A percentile compares a stretch with the other conserved stretches of the same genome.
Conservation (phyloP, 2,113 vertebrate genomes). For the Microcebus griseorufus region DNA sequence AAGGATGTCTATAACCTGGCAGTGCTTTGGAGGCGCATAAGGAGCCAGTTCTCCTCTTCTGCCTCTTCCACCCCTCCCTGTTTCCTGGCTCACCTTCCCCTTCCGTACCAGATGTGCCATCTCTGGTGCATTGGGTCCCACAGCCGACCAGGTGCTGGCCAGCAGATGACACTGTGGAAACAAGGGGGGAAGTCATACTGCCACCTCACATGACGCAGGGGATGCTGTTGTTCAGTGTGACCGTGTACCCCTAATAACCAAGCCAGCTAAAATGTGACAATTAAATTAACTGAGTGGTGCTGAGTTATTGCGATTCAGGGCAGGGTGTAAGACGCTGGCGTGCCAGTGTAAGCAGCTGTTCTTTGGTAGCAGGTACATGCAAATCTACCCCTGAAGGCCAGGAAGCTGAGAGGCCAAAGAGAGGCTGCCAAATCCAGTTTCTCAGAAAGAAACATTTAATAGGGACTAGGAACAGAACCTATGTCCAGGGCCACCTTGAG, state of each 20-base stretch:
- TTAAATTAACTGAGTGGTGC: neutral
- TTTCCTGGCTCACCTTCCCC: neutral
- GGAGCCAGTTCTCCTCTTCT: neutral
- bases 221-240: neutral
- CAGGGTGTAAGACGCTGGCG: neutral
- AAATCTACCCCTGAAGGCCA: too few relatives aligned
- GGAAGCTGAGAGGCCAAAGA: too few relatives aligned
- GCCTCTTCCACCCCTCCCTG: neutral
- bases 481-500: too few relatives aligned
- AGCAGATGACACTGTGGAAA: neutral
- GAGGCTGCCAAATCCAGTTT: too few relatives aligned
- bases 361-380: too few relatives aligned
- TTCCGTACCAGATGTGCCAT: neutral
- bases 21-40: neutral
- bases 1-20: neutral
- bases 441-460: too few relatives aligned
- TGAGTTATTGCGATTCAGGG: neutral
- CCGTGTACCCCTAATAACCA: neutral
- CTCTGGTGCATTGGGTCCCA: neutral
- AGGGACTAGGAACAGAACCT: too few relatives aligned
- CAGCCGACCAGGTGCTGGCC: neutral
- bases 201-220: accelerated
- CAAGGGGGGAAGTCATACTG: neutral
- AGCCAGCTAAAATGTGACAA: neutral
- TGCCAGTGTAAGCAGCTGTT: neutral